Evolutionary conservation across 2,888 invertebrate genomes (phyloP).

Genomic region (Drosophila mimica): DNA sequence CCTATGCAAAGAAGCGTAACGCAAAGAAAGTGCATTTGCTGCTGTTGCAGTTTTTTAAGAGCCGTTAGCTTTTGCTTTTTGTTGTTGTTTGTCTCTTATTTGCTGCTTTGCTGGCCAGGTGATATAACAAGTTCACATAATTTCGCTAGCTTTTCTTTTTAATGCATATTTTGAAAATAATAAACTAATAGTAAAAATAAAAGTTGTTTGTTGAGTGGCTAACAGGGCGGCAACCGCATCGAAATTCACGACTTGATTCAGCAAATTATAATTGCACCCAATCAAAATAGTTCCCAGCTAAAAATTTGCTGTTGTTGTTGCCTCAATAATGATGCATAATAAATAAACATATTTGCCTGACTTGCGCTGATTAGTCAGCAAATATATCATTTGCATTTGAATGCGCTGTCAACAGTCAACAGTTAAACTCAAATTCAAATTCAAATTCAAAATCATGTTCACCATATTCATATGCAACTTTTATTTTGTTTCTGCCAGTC

Average conservation of each 20-base stretch:
- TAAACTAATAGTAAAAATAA: constrained; percentile 37
- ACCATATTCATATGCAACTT: constrained; percentile 16
- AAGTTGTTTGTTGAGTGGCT: constrained; percentile 44
- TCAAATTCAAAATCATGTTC: constrained; percentile 19
- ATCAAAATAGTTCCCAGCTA: constrained; percentile 56
- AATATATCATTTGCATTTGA: constrained; percentile 34
- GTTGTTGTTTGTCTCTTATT: constrained; percentile 23
- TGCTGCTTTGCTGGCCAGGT: constrained; percentile 46
- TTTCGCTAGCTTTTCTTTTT: constrained; percentile 68
- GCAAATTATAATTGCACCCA: constrained; percentile 54
- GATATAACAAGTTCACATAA: constrained; percentile 76
- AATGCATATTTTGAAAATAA: constrained; percentile 36
- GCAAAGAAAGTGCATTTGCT: constrained; percentile 73
- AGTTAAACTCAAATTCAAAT: constrained; percentile 7
- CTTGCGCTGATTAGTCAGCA: constrained; percentile 51
- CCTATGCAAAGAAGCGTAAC: constrained; percentile 78
- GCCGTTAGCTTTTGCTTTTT: constrained; percentile 40
- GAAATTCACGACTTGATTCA: constrained; percentile 53
- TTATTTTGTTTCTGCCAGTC: constrained; percentile 27
- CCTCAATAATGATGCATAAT: constrained; percentile 70
- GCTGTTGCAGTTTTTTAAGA: constrained; percentile 46
- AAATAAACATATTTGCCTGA: constrained; percentile 49
- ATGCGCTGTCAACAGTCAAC: constrained; percentile 41
- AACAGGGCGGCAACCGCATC: constrained; percentile 62
- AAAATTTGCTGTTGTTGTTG: constrained; percentile 9